These are phyloP conservation scores for Ctenicera cuprea DNA, from an alignment of 2,888 invertebrate genomes.

Conservation along the genomic window DNA sequence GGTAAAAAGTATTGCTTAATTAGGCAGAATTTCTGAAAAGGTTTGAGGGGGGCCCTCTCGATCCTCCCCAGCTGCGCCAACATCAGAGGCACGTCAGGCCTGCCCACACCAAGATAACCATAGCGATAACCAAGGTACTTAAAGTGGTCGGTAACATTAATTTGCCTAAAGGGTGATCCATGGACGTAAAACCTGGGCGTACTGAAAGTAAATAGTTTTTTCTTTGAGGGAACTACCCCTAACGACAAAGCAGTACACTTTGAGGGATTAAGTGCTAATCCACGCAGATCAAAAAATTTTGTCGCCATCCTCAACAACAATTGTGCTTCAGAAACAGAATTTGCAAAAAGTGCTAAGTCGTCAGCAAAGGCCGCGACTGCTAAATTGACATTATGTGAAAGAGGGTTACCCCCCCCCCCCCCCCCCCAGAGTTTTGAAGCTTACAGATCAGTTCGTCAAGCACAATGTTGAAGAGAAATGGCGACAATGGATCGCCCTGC, in stretches of 20 bases:
- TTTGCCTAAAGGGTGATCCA: background rate
- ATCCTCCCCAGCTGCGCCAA: conserved; percentile 1
- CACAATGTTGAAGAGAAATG: conserved; percentile 46
- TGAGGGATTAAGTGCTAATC: background rate
- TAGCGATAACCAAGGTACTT: background rate
- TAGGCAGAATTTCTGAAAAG: conserved; percentile 8
- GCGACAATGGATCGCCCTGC: conserved; percentile 51
- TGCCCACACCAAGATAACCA: background rate
- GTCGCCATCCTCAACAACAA: too few relatives aligned
- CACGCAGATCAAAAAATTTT: too few relatives aligned
- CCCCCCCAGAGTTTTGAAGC: conserved; percentile 12
- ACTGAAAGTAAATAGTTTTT: background rate
- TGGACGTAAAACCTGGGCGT: background rate
- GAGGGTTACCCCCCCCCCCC: conserved; percentile 2
- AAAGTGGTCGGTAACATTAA: background rate
- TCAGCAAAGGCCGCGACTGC: conserved; percentile 40
- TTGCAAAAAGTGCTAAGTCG: conserved; percentile 26
- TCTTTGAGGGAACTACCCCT: background rate
- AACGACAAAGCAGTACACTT: background rate
- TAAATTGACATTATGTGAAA: conserved; percentile 4
- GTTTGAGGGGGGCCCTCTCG: conserved; percentile 33
- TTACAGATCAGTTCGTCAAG: conserved; percentile 29
- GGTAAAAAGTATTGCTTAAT: too few relatives aligned
- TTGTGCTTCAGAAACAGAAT: too few relatives aligned
- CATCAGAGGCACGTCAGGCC: background rate